Evolutionary conservation across 2,797 vertebrate genomes (phyloP).

Genomic region (Danionella dracula): DNA sequence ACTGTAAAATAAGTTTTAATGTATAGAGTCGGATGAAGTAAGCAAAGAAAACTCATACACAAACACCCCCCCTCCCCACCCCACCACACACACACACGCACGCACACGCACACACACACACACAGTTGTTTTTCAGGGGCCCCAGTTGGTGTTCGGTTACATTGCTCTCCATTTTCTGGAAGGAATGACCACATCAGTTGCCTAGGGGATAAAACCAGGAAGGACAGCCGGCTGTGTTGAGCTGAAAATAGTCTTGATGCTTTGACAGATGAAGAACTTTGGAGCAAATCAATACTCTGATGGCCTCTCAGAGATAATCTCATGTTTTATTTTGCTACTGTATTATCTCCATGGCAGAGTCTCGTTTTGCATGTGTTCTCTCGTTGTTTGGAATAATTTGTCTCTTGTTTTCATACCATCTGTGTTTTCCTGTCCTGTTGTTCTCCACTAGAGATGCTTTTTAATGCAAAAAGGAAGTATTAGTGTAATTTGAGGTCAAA

Average conservation of each 20-base stretch:
- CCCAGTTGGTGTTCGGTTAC: conserved; percentile 49
- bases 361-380: not conserved
- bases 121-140: conserved; percentile 41
- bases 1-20: too few species aligned
- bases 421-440: not conserved
- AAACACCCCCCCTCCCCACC: too few species aligned
- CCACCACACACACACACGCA: too few species aligned
- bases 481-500: conserved; percentile 43
- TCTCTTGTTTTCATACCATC: too few species aligned
- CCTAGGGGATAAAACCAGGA: conserved; percentile 52
- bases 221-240: conserved; percentile 44
- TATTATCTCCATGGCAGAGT: conserved; percentile 6
- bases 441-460: conserved; percentile 21
- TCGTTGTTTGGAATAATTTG: too few species aligned
- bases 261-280: conserved; percentile 33
- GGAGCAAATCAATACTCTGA: conserved; percentile 47
- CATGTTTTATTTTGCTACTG: conserved; percentile 18
- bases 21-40: too few species aligned
- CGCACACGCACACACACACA: conserved; percentile 13
- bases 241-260: conserved; percentile 45
- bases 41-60: too few species aligned
- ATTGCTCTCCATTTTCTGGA: conserved; percentile 52
- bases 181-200: conserved; percentile 54
- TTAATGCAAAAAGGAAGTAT: conserved; percentile 43
- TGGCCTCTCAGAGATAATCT: conserved; percentile 24